phyloP scores from a whole-genome alignment of 2,113 vertebrate genomes.

The Todiramphus chloris region DNA sequence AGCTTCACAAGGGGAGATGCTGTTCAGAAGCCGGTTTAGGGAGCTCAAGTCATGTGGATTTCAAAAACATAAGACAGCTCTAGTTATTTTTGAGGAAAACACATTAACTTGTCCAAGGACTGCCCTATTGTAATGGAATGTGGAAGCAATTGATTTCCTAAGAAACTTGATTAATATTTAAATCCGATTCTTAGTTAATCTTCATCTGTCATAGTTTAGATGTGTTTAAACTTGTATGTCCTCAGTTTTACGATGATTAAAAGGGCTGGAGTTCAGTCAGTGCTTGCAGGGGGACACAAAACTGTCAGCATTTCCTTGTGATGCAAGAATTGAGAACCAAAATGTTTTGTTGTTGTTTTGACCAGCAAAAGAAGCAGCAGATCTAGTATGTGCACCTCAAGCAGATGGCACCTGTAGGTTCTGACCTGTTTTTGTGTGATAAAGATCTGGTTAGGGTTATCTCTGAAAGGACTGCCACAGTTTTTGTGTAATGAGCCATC shows the following conservation, averaged over 20 bases:
- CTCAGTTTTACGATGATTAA: neutral
- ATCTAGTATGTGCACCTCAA: neutral
- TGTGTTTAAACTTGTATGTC: neutral
- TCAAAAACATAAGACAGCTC: neutral
- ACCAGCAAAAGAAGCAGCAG: neutral
- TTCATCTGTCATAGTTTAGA: neutral
- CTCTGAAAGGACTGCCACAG: neutral
- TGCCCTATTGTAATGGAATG: neutral
- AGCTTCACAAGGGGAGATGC: neutral
- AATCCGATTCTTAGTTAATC: neutral
- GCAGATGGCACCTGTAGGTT: neutral
- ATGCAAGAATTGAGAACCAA: neutral
- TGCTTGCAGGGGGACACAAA: neutral
- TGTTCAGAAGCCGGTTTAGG: neutral
- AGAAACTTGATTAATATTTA: neutral
- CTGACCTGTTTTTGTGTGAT: neutral
- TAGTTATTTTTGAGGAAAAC: neutral
- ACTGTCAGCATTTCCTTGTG: neutral
- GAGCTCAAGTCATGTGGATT: neutral
- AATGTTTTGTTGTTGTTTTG: neutral
- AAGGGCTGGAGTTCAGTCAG: neutral
- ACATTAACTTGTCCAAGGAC: neutral
- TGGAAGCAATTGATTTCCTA: neutral
- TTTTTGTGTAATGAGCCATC: neutral
- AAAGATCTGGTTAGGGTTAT: neutral